Base-by-base conservation (phyloP, 2,113 vertebrate genomes). In the Syngnathus floridae region DNA sequence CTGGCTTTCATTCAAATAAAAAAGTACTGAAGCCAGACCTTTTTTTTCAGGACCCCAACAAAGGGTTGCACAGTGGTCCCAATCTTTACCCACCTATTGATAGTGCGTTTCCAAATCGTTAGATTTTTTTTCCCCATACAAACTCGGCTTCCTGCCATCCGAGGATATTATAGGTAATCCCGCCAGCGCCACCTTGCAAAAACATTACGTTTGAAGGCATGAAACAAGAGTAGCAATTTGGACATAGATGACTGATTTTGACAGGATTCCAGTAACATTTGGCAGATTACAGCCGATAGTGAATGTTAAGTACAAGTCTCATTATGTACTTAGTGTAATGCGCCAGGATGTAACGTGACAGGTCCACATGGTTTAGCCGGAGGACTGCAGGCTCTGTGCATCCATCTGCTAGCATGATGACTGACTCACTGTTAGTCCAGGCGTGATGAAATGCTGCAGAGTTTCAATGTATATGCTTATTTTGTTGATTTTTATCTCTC, bases 401-500 rank as follows among this genome's bases (percentile, higher is more conserved):
- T 6, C 37, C 60, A 65, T 64, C 49, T 71, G 37, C 45, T 55
- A 37, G 56, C 35, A 7, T 59, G 57, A 55, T 12, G 1, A 31
- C 0, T 31, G 22, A 1, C 22, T 77, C 17, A 19, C 17, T 74
- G 38, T 37, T 45, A 56, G 48, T 60, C 56, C 66, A 62, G 63
- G 64, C 72, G 16, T 66, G 54, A 35, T 7, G 40, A 81, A 74
- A 81, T 81, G 72, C 73, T 82, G 79, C 81, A 78, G 65, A 59
- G 60, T 77, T 72, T 71, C 57, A 9, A 65, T 60, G 63, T 74
- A 74, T 71, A 69, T 64, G 63, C 45, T 71, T 57, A 70, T 45
- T 71, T 81, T 66, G 55, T 72, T 74, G n/a, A 78, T 71, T 54
- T 65, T 72, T 74, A 60, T 80, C 43, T 84, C 84, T 86, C 82